Conservation (phyloP, 1,140 invertebrate species). For the Kradibia gibbosae region DNA sequence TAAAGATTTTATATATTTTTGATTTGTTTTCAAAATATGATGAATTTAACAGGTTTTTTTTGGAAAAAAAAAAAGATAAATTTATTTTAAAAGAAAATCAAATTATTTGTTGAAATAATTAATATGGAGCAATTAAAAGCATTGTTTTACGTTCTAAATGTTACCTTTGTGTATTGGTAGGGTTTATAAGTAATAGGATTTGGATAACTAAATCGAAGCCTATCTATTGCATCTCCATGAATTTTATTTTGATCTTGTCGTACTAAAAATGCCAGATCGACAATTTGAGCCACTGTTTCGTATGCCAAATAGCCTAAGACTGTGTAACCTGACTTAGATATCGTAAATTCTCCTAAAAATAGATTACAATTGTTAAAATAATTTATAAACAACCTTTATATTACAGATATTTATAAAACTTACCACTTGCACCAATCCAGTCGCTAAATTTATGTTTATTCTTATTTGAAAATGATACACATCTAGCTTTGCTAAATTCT, state of each 20-base stretch:
- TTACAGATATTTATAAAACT: slow-evolving; percentile 5
- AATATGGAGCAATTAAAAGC: too few species aligned
- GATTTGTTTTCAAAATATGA: slow-evolving; percentile 10
- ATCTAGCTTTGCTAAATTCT: slow-evolving; percentile 72
- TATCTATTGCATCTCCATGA: slow-evolving; percentile 72
- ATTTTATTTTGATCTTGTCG: slow-evolving; percentile 75
- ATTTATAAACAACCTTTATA: neutral
- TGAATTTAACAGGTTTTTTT: too few species aligned
- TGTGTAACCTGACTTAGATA: slow-evolving; percentile 72
- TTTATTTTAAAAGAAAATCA: neutral
- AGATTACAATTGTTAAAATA: slow-evolving; percentile 45
- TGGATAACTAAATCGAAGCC: slow-evolving; percentile 65
- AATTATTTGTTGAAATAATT: neutral
- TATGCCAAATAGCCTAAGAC: slow-evolving; percentile 79
- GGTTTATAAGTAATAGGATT: slow-evolving; percentile 70
- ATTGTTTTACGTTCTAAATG: neutral
- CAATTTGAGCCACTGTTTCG: slow-evolving; percentile 79
- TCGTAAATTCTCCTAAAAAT: slow-evolving; percentile 70
- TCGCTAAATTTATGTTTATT: slow-evolving; percentile 72
- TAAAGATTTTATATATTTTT: neutral
- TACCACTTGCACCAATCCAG: slow-evolving; percentile 71
- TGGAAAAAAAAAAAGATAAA: slow-evolving; percentile 4
- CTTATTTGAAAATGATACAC: slow-evolving; percentile 71
- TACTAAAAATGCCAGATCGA: slow-evolving; percentile 78
- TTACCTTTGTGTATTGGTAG: slow-evolving; percentile 67